phyloP scores from a whole-genome alignment of 2,797 vertebrate genomes.

The Clarias platycephalus region DNA sequence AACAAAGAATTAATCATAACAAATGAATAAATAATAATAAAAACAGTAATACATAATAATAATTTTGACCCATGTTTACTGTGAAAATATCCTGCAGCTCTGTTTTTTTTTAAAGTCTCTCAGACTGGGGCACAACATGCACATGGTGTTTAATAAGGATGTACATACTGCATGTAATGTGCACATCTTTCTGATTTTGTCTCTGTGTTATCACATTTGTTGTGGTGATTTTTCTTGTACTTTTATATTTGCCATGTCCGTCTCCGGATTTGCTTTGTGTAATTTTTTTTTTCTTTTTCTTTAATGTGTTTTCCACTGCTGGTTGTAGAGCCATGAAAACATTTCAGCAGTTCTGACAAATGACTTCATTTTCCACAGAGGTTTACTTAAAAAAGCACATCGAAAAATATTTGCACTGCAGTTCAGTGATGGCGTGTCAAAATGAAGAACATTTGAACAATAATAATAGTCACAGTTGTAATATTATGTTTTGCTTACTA shows the following conservation, averaged over 20 bases:
- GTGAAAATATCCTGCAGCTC: background rate
- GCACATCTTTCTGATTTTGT: background rate
- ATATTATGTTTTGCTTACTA: background rate
- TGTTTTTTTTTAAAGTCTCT: background rate
- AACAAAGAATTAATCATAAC: background rate
- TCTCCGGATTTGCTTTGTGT: background rate
- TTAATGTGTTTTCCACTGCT: background rate
- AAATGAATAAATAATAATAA: background rate
- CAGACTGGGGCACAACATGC: background rate
- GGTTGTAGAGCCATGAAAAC: conserved; percentile 13
- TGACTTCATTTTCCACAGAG: conserved; percentile 15
- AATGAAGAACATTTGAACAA: background rate
- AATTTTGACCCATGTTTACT: background rate
- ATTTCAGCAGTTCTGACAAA: conserved; percentile 8
- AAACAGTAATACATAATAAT: background rate
- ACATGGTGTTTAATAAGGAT: background rate
- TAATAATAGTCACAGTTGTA: background rate
- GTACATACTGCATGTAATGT: too few species aligned
- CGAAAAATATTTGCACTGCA: background rate
- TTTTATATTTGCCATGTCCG: background rate
- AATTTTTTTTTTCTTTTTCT: background rate
- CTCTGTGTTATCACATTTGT: background rate
- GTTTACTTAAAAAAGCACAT: background rate
- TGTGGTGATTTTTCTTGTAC: background rate
- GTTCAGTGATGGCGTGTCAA: background rate